Percentiles rank a stretch among this genome's conserved stretches.
Evolutionary conservation across 1,140 invertebrate genomes (phyloP).

Genomic region (Drosophila equinoxialis): DNA sequence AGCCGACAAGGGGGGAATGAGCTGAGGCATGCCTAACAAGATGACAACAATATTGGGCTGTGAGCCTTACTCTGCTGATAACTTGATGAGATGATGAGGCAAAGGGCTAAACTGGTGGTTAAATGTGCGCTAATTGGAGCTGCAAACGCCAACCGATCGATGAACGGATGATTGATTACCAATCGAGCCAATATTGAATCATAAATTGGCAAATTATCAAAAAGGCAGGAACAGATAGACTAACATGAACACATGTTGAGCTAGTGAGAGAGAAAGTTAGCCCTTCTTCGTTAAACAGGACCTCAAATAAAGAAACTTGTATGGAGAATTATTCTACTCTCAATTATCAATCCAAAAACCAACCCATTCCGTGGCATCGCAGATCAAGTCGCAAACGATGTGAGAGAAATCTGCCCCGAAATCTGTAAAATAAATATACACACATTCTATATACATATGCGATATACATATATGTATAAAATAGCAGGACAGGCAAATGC

Average conservation of each 20-base stretch:
- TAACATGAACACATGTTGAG: too few relatives aligned
- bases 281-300: too few relatives aligned
- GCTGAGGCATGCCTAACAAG: conserved; percentile 29
- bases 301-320: too few relatives aligned
- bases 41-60: conserved; percentile 29
- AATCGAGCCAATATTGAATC: background rate
- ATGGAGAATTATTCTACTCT: background rate
- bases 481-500: conserved; percentile 27
- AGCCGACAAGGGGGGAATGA: conserved; percentile 16
- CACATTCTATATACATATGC: conserved; percentile 3
- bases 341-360: conserved; percentile 8
- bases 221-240: too few relatives aligned
- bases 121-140: conserved; percentile 36
- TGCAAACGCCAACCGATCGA: background rate
- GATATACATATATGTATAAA: conserved; percentile 15
- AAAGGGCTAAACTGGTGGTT: conserved; percentile 24
- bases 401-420: conserved; percentile 57
- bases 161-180: background rate
- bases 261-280: too few relatives aligned
- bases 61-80: conserved; percentile 27
- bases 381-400: conserved; percentile 61
- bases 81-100: conserved; percentile 18
- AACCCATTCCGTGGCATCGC: conserved; percentile 18
- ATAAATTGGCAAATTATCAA: background rate
- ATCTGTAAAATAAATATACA: conserved; percentile 44